These are phyloP conservation scores for Hyperoplus immaculatus DNA, from an alignment of 2,797 vertebrate genomes.

Conservation along the genomic window DNA sequence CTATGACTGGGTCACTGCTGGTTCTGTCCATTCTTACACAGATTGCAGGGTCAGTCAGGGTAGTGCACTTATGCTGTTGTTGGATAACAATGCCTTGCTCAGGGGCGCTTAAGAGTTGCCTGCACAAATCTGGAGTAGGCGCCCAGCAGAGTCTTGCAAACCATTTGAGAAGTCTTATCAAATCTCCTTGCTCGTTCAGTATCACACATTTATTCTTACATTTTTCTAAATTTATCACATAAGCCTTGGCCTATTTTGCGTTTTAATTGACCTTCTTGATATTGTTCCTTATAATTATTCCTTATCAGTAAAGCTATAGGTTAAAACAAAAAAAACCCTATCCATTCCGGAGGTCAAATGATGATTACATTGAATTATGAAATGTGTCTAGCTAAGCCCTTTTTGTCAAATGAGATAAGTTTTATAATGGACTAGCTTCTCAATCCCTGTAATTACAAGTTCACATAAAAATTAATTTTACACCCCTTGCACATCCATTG, in stretches of 20 bases:
- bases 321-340: slow-evolving; percentile 1
- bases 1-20: too few species aligned
- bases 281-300: slow-evolving; percentile 37
- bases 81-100: background rate
- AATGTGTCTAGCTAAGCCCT: slow-evolving; percentile 54
- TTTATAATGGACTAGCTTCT: slow-evolving; percentile 44
- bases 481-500: slow-evolving; percentile 69
- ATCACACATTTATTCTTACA: slow-evolving; percentile 4
- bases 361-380: slow-evolving; percentile 54
- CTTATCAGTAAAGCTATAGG: slow-evolving; percentile 46
- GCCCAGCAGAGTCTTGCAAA: background rate
- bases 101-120: background rate
- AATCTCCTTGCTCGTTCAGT: background rate
- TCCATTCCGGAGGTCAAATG: slow-evolving; percentile 54
- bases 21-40: background rate
- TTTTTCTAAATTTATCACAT: background rate
- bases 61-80: background rate
- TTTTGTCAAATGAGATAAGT: slow-evolving; percentile 48
- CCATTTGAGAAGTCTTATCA: background rate
- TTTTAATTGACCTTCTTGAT: slow-evolving; percentile 39
- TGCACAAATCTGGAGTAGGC: background rate
- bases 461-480: slow-evolving; percentile 71
- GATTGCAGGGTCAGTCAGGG: background rate
- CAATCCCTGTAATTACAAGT: slow-evolving; percentile 63
- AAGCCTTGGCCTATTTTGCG: slow-evolving; percentile 8